Conservation (phyloP, 92 coral and sea anemone genomes). For the Phenganax stokvisi region DNA sequence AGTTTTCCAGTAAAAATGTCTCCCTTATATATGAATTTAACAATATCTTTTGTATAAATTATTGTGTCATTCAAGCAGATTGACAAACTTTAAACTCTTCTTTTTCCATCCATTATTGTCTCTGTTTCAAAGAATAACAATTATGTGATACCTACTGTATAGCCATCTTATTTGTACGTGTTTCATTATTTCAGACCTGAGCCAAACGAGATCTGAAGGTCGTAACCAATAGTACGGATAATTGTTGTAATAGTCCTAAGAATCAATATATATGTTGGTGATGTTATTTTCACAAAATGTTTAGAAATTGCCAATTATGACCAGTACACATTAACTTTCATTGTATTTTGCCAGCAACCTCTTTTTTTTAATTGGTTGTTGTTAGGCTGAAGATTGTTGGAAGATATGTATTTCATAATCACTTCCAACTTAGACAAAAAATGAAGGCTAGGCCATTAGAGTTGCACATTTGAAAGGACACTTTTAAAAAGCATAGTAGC, state of each 20-base stretch:
- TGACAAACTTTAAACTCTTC: slow-evolving; percentile 8
- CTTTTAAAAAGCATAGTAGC: neutral
- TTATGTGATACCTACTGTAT: too few relatives aligned
- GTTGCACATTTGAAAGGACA: neutral
- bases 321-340: too few relatives aligned
- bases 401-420: too few relatives aligned
- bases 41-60: neutral
- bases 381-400: neutral
- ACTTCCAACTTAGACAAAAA: neutral
- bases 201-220: neutral
- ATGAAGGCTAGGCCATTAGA: neutral
- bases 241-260: neutral
- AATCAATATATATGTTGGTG: neutral
- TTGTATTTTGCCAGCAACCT: neutral
- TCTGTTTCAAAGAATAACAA: neutral
- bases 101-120: neutral
- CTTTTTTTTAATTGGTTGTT: neutral
- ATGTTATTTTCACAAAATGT: neutral
- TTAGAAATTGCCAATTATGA: too few relatives aligned
- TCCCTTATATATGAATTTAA: neutral
- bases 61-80: neutral
- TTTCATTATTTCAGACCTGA: neutral
- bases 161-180: neutral
- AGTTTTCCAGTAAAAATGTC: slow-evolving; percentile 8
- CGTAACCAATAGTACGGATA: neutral